A percentile compares a stretch with the other conserved stretches of the same genome.
Evolutionary conservation across 1,140 invertebrate genomes (phyloP).

Genomic region (Panulirus ornatus): DNA sequence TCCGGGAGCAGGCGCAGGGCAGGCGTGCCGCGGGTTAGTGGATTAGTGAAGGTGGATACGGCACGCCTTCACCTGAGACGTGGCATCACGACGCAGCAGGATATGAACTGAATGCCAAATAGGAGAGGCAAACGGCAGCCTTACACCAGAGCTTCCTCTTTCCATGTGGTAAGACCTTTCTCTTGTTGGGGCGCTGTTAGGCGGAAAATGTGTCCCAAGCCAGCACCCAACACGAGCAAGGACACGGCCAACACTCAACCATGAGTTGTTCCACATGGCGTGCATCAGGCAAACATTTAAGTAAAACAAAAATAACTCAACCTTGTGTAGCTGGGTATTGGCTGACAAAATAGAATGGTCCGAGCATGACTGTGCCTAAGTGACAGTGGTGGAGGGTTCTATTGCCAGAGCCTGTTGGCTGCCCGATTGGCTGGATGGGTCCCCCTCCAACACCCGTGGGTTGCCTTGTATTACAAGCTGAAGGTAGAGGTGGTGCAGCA

Average conservation of each 20-base stretch:
- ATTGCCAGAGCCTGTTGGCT: slow-evolving; percentile 39
- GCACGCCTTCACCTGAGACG: slow-evolving; percentile 65
- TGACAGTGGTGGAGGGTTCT: slow-evolving; percentile 59
- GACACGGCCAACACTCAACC: slow-evolving; percentile 26
- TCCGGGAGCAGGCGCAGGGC: slow-evolving; percentile 54
- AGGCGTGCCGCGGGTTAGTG: slow-evolving; percentile 70
- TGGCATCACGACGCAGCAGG: slow-evolving; percentile 73
- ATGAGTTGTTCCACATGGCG: slow-evolving; percentile 19
- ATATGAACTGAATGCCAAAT: slow-evolving; percentile 2
- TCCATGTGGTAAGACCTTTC: slow-evolving; percentile 29
- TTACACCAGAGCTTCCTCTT: slow-evolving; percentile 31
- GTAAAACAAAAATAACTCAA: slow-evolving; percentile 47
- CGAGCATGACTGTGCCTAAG: slow-evolving; percentile 64
- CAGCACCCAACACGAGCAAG: slow-evolving; percentile 8
- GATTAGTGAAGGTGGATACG: slow-evolving; percentile 57
- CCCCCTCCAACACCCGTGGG: slow-evolving; percentile 60
- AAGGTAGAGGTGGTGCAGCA: slow-evolving; percentile 14
- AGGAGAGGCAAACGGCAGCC: slow-evolving; percentile 19
- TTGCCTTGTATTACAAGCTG: slow-evolving; percentile 16
- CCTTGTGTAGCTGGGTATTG: slow-evolving; percentile 59
- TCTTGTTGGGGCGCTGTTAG: neutral
- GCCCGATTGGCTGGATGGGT: slow-evolving; percentile 41
- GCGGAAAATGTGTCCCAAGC: neutral
- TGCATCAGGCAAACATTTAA: slow-evolving; percentile 67
- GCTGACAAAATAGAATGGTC: slow-evolving; percentile 35